Base-by-base conservation (phyloP, 1,140 invertebrate genomes). In the Gonatopus flavifemur region DNA sequence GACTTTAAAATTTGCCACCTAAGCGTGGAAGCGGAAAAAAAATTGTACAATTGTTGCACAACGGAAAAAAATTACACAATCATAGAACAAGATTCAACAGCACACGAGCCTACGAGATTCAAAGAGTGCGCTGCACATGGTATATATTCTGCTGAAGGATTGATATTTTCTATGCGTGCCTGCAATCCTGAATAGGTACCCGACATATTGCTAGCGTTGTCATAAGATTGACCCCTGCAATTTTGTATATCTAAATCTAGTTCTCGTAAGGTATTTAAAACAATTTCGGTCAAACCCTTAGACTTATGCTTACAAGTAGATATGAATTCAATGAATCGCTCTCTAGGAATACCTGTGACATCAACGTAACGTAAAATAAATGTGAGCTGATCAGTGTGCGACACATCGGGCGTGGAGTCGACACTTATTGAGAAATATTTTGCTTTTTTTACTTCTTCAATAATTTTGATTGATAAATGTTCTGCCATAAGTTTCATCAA, bases 181-280 rank as follows among this genome's bases (percentile, higher is more conserved):
- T 64, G 61, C 1, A 69, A 15, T 9, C 63, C 63, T 1, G 13
- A 48, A 39, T 67, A 69, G 7, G 36, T 41, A 7, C 64, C 61
- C 9, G 57, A 49, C 66, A 69, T 69, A 45, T 69, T 65, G 16
- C 13, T 39, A 3, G 57, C 64, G 52, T 69, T 69, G 39, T 69
- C 66, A 37, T 69, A 69, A 2, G 50, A 55, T 47, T 69, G 62
- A 12, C 64, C 59, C 30, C 59, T 36, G 43, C 56, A 69, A 57
- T 65, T 41, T 41, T 44, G 25, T 22, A 62, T 59, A 22, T 62
- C 39, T 28, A 65, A 58, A n/a, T 12, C 42, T 18, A 41, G 36
- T 7, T 55, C 24, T 15, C 39, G 18, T 20, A 52, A 25, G 7
- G 44, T 36, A 12, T 39, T 22, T 39, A 39, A 24, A 25, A 39